phyloP scores from a whole-genome alignment of 2,113 vertebrate species.

The Lampris incognitus region DNA sequence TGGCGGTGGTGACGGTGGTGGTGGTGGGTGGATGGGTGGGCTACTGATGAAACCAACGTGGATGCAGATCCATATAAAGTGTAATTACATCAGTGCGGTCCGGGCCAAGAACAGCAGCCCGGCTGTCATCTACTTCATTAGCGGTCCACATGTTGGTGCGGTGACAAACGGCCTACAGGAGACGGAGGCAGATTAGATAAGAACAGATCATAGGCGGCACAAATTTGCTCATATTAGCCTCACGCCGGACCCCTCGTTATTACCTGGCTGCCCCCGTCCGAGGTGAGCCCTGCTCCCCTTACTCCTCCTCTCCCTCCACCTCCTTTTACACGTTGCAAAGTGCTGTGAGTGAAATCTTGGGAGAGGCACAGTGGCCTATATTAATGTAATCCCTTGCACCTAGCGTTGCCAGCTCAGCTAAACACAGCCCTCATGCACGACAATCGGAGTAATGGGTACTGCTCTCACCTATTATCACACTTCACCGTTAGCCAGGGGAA shows the following conservation, averaged over 20 bases:
- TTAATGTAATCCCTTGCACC: conserved; percentile 72
- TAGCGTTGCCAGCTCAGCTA: conserved; percentile 73
- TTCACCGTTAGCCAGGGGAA: conserved; percentile 56
- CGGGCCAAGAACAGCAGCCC: conserved; percentile 32
- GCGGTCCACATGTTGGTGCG: conserved; percentile 59
- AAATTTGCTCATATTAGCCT: conserved; percentile 73
- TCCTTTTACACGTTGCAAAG: conserved; percentile 47
- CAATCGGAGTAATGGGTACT: conserved; percentile 69
- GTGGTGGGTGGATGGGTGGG: neutral
- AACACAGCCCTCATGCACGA: conserved; percentile 49
- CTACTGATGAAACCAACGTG: neutral
- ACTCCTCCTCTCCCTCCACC: neutral
- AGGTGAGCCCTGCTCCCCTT: conserved; percentile 24
- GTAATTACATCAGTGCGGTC: conserved; percentile 43
- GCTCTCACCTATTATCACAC: conserved; percentile 61
- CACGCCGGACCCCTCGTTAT: conserved; percentile 56
- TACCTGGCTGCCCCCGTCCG: conserved; percentile 53
- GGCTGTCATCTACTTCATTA: conserved; percentile 63
- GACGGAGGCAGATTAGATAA: conserved; percentile 63
- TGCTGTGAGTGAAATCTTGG: conserved; percentile 49
- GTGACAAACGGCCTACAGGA: conserved; percentile 60
- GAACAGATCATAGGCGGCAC: conserved; percentile 67
- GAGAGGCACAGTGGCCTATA: conserved; percentile 59
- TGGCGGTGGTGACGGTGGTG: neutral
- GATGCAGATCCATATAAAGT: neutral